These are phyloP conservation scores for Gobio occitaniae DNA, from an alignment of 2,797 vertebrate species.

Conservation along the genomic window DNA sequence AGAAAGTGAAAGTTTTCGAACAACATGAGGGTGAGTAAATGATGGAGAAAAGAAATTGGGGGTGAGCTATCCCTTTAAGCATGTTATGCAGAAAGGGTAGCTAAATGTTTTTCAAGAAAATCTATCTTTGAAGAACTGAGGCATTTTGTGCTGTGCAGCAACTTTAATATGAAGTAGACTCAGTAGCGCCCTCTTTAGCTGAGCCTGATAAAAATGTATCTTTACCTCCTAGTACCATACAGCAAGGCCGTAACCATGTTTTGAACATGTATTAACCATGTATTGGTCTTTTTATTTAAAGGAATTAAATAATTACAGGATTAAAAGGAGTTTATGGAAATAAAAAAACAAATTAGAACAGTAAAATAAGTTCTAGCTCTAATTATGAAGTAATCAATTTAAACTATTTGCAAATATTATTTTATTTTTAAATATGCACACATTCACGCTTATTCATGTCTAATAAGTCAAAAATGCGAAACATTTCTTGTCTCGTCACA, in stretches of 20 bases:
- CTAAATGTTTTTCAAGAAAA: not conserved
- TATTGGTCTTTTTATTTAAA: not conserved
- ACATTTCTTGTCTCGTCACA: not conserved
- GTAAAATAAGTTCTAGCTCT: not conserved
- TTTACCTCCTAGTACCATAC: not conserved
- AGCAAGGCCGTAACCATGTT: not conserved
- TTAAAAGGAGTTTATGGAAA: not conserved
- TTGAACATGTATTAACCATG: not conserved
- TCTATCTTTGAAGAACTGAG: not conserved
- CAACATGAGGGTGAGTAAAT: not conserved
- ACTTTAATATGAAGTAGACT: slow-evolving; percentile 53
- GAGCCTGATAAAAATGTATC: slow-evolving; percentile 19
- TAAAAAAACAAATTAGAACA: not conserved
- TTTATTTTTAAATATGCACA: not conserved
- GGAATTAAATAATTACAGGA: not conserved
- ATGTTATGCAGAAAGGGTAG: not conserved
- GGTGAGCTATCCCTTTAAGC: not conserved
- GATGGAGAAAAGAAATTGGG: not conserved
- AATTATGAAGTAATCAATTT: not conserved
- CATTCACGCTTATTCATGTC: not conserved
- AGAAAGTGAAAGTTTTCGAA: not conserved
- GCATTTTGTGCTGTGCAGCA: not conserved
- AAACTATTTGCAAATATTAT: not conserved
- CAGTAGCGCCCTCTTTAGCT: slow-evolving; percentile 77
- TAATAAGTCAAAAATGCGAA: not conserved